Evolutionary conservation across 2,113 vertebrate genomes (phyloP).

Genomic region (Oreochromis tanganicae): DNA sequence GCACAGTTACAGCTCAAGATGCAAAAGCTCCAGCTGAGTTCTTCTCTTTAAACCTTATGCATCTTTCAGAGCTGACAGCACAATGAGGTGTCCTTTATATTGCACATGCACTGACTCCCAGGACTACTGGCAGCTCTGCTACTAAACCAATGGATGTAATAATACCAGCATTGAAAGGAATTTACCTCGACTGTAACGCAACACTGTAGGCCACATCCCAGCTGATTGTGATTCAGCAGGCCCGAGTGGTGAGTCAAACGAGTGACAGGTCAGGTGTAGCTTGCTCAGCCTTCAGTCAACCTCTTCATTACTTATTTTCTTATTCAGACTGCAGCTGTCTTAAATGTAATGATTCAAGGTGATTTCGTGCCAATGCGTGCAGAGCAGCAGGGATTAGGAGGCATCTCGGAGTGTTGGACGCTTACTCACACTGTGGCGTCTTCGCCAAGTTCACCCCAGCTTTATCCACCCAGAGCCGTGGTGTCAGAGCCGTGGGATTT

Average conservation of each 20-base stretch:
- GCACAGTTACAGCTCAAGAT: background rate
- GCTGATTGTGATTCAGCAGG: background rate
- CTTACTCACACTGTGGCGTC: background rate
- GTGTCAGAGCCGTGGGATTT: slow-evolving; percentile 25
- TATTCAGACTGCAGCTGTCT: background rate
- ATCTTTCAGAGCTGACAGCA: background rate
- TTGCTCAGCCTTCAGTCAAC: background rate
- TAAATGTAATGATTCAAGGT: background rate
- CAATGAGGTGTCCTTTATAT: background rate
- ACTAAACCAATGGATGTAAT: background rate
- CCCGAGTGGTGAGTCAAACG: background rate
- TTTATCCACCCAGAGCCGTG: background rate
- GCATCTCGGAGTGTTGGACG: background rate
- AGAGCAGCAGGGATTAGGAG: slow-evolving; percentile 27
- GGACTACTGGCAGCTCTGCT: background rate
- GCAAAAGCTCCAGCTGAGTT: background rate
- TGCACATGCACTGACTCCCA: background rate
- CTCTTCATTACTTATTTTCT: background rate
- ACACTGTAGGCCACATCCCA: background rate
- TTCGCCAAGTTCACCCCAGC: background rate
- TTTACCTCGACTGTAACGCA: background rate
- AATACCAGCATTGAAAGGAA: background rate
- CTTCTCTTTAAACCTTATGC: background rate
- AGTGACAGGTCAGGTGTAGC: background rate
- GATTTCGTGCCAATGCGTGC: slow-evolving; percentile 6